Base-by-base conservation (phyloP, 2,797 vertebrate genomes). In the Amazona finschi region DNA sequence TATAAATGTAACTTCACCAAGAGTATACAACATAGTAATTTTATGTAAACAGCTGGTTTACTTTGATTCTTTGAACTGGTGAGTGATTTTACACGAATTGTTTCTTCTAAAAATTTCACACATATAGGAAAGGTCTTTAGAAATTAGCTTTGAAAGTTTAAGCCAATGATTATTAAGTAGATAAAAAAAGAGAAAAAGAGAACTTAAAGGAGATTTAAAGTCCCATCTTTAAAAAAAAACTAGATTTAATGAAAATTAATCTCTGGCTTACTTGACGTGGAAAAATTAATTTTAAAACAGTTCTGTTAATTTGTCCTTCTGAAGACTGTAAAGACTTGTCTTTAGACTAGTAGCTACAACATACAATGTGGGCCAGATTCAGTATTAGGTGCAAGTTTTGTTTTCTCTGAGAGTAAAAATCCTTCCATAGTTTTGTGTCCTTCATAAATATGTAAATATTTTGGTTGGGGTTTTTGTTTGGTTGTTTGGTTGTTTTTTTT, bases 381-480 rank as follows among this genome's bases (percentile, higher is more conserved):
- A 65, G 5, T 27, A 57, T 13, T 31, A 41, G 8, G 6, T 52
- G 15, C 4, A 69, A 81, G 18, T 71, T 86, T 55, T 5, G 0
- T 49, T 61, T 91, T 53, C 19, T 58, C 8, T 19, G 24, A 67
- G 12, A 58, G 16, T 17, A 58, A 8, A 2, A 15, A 60, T 6
- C 2, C 12, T 58, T 85, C 8, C 30, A 24, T 8, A 87, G 31
- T 49, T 69, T 79, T 70, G 3, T 76, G 3, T 82, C 7, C 16
- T 27, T 43, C 11, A 33, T 36, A 84, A 44, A 47, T 69, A 10
- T 30, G 4, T 11, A 46, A 67, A 36, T 5, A 31, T 58, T 74
- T 30, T 2, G 1, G 1, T 36, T 81, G 12, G 2, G 0, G 1
- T 18, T 50, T 46, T 65, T 12, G 5, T 21, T 47, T 60, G 6